Conservation (phyloP, 2,113 vertebrate genomes). For the Beaufortia kweichowensis region DNA sequence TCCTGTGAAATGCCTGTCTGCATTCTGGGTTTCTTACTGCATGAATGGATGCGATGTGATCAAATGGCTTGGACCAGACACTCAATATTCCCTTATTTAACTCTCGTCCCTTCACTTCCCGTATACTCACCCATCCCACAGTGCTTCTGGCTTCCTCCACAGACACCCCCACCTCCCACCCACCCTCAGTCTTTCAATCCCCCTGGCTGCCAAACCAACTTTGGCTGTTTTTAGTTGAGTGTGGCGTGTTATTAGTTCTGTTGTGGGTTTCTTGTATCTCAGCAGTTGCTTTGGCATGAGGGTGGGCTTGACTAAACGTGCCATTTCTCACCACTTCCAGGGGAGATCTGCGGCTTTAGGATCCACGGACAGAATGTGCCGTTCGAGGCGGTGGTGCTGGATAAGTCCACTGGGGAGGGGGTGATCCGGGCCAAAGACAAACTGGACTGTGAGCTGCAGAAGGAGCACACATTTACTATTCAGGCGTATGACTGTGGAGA, state of each 20-base stretch:
- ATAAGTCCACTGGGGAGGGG: constrained; percentile 95
- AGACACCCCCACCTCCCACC: constrained; percentile 62
- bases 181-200: constrained; percentile 77
- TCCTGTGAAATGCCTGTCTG: constrained; percentile 98
- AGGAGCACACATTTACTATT: constrained; percentile 94
- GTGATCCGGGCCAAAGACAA: constrained; percentile 90
- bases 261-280: constrained; percentile 29
- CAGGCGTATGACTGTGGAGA: constrained; percentile 97
- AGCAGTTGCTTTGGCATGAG: constrained; percentile 9
- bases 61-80: constrained; percentile 90
- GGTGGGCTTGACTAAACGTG: constrained; percentile 54
- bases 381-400: constrained; percentile 95
- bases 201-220: constrained; percentile 82
- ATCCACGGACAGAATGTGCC: constrained; percentile 95
- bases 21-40: constrained; percentile 89
- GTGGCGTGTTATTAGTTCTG: constrained; percentile 60
- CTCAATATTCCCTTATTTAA: constrained; percentile 79
- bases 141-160: constrained; percentile 86
- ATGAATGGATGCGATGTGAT: constrained; percentile 97
- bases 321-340: constrained; percentile 69
- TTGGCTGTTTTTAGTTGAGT: constrained; percentile 72
- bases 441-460: constrained; percentile 95
- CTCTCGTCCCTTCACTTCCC: constrained; percentile 67
- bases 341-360: constrained; percentile 98
- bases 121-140: constrained; percentile 81